Evolutionary conservation across 2,888 invertebrate species (phyloP), one percentile per base, ranked within the genome.

Genomic region (Drosophila kambysellisi): DNA sequence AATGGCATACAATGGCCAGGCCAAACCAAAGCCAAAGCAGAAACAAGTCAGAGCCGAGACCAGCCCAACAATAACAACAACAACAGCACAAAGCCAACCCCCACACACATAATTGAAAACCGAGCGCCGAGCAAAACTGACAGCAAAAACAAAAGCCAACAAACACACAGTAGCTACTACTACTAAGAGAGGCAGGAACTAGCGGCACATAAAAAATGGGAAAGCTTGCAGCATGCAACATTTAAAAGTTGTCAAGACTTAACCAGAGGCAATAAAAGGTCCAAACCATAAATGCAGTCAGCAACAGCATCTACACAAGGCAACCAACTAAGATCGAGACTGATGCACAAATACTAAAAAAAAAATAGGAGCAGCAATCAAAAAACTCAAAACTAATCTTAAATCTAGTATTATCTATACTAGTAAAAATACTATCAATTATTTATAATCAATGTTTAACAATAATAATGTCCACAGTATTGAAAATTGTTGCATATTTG

Each of bases 1-100:
- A 88, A 82, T 76, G 79, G 50, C 76, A 81, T 70, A 85, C 83
- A 82, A 84, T 73, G 74, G 62, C 50, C 33, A 56, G 37, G 17
- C 37, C 37, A 37, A 17, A 15, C 37, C 37, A 33, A 37, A 59
- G 46, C 46, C 7, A 46, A 54, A 62, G 62, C 59, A 65, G 50
- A 60, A 70, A 50, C 52, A 65, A 62, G 50, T 61, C 60, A 11
- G 52, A 50, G 63, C n/a, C 43, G 2, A 25, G 25, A 25, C 25
- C 25, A 25, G 25, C 25, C 25, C 25, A 25, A 25, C 25, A 25
- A 25, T 30, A 35, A 35, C 41, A 41, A 41, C 69, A 67, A 60
- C 69, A 74, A 74, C 74, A 74, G 70, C 12, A 74, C 67, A 78
- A 79, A 74, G 70, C 46, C 52, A 67, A 60, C 39, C 29, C 62